Evolutionary conservation across 2,888 invertebrate species (phyloP).

Genomic region (Congeria kusceri): DNA sequence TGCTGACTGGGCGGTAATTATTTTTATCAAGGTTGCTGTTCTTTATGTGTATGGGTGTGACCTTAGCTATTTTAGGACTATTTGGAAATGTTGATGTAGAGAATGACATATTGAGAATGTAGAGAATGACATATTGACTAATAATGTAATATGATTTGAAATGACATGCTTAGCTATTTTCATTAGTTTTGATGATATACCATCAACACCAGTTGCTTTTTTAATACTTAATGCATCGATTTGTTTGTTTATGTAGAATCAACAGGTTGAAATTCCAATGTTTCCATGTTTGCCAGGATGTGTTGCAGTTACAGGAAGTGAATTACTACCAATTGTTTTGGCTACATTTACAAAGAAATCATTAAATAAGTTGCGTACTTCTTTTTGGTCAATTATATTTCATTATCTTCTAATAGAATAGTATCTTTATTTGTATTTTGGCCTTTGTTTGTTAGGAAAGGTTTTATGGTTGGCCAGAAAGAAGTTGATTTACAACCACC

Average conservation of each 20-base stretch:
- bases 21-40: conserved; percentile 31
- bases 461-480: background rate
- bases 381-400: no score
- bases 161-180: background rate
- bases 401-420: no score
- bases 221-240: conserved; percentile 8
- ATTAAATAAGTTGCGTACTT: no score
- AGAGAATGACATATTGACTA: background rate
- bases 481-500: no score
- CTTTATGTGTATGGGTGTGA: conserved; percentile 46
- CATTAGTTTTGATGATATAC: background rate
- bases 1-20: conserved; percentile 54
- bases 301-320: background rate
- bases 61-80: conserved; percentile 40
- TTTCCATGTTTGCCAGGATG: background rate
- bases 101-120: background rate
- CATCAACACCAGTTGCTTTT: conserved; percentile 1
- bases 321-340: background rate
- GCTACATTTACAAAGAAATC: background rate
- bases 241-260: background rate
- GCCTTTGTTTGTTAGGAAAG: background rate
- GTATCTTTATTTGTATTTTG: background rate
- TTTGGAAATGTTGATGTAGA: conserved; percentile 44
- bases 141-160: background rate
- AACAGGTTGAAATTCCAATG: background rate